Conservation (phyloP, 1,140 invertebrate species). For the Bombus breviceps region DNA sequence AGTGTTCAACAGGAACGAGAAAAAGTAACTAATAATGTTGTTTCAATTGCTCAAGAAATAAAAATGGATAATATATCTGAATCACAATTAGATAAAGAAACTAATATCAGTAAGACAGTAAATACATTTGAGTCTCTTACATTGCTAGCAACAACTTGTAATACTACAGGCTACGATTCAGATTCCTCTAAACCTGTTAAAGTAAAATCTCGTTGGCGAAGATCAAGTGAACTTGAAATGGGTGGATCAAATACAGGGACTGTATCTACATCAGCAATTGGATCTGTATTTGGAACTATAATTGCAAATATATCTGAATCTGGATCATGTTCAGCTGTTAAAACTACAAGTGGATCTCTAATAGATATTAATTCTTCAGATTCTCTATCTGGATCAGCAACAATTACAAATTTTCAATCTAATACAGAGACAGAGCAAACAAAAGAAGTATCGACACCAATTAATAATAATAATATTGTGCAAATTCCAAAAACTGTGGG, state of each 20-base stretch:
- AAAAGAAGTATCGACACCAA: slow-evolving; percentile 21
- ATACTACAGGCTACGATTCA: slow-evolving; percentile 76
- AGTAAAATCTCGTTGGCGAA: slow-evolving; percentile 93
- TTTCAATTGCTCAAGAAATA: slow-evolving; percentile 60
- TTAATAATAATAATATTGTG: slow-evolving; percentile 42
- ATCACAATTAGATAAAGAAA: slow-evolving; percentile 75
- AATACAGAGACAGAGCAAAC: slow-evolving; percentile 43
- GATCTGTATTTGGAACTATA: slow-evolving; percentile 67
- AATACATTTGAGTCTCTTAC: slow-evolving; percentile 67
- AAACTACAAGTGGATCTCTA: slow-evolving; percentile 15
- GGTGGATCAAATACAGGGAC: slow-evolving; percentile 76
- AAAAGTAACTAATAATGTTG: slow-evolving; percentile 63
- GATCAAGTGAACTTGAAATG: slow-evolving; percentile 92
- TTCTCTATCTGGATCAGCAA: slow-evolving; percentile 29
- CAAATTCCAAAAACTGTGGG: slow-evolving; percentile 64
- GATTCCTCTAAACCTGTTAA: slow-evolving; percentile 89
- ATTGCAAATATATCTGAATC: slow-evolving; percentile 78
- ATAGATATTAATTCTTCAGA: slow-evolving; percentile 31
- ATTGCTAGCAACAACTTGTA: slow-evolving; percentile 58
- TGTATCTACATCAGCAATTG: slow-evolving; percentile 51
- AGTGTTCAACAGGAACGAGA: slow-evolving; percentile 71
- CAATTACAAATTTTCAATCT: slow-evolving; percentile 43
- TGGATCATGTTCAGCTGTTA: slow-evolving; percentile 65
- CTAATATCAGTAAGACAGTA: slow-evolving; percentile 66
- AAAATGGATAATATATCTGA: slow-evolving; percentile 67